Evolutionary conservation across 2,888 invertebrate genomes (phyloP).

Genomic region (Epinotia ramella): DNA sequence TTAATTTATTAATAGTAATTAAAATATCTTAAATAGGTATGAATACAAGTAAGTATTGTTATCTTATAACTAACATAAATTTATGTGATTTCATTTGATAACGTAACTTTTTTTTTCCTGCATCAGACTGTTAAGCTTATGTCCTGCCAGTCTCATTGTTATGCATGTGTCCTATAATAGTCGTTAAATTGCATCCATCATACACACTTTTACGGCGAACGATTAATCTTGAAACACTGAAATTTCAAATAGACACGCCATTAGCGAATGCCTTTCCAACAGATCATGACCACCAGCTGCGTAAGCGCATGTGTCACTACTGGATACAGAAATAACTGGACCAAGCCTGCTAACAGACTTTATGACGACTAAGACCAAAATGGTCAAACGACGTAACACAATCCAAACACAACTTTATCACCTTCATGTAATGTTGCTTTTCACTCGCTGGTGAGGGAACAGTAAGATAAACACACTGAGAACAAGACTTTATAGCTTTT

Average conservation of each 20-base stretch:
- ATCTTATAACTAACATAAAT: no score
- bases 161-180: not conserved
- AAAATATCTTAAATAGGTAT: no score
- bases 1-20: no score
- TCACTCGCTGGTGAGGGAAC: not conserved
- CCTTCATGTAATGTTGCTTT: slow-evolving; percentile 39
- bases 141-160: not conserved
- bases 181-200: slow-evolving; percentile 31
- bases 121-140: no score
- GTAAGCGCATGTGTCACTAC: slow-evolving; percentile 62
- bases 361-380: slow-evolving; percentile 63
- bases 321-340: slow-evolving; percentile 62
- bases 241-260: slow-evolving; percentile 56
- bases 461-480: slow-evolving; percentile 41
- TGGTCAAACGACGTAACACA: slow-evolving; percentile 53
- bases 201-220: slow-evolving; percentile 28
- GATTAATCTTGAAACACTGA: slow-evolving; percentile 49
- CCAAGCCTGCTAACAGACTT: slow-evolving; percentile 57
- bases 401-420: slow-evolving; percentile 35
- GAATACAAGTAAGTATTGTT: no score
- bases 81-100: no score
- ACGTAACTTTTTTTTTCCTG: no score
- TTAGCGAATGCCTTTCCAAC: slow-evolving; percentile 61
- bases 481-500: slow-evolving; percentile 41
- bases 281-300: slow-evolving; percentile 69